These are phyloP conservation scores for Podarcis siculus DNA, from an alignment of 2,797 vertebrate species.

Conservation along the genomic window DNA sequence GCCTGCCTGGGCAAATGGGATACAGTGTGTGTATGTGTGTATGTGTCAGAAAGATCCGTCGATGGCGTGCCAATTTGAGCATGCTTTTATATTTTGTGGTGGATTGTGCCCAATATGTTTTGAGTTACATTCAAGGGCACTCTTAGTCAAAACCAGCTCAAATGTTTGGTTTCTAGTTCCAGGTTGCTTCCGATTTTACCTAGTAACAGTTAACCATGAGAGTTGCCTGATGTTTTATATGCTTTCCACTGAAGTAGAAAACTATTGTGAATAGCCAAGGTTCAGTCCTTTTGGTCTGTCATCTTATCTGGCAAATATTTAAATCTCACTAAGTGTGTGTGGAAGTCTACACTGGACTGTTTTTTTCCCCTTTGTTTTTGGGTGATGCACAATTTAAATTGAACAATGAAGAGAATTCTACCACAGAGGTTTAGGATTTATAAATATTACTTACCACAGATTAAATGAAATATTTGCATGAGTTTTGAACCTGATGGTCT, in stretches of 20 bases:
- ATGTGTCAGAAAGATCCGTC: neutral
- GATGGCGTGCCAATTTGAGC: too few relatives aligned
- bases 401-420: neutral
- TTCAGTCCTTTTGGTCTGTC: neutral
- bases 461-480: neutral
- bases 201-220: neutral
- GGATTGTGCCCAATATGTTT: neutral
- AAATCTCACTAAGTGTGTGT: neutral
- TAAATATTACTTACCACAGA: slow-evolving; percentile 4
- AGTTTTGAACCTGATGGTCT: too few relatives aligned
- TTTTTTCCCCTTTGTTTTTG: neutral
- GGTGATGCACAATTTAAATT: neutral
- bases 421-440: neutral
- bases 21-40: too few relatives aligned
- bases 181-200: neutral
- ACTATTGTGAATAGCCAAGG: neutral
- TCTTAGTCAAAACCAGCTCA: neutral
- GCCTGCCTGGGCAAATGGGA: too few relatives aligned
- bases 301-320: neutral
- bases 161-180: neutral
- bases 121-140: neutral
- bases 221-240: neutral
- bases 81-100: neutral
- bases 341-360: neutral
- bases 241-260: neutral